These are phyloP conservation scores for Atrichornis clamosus DNA, from an alignment of 2,113 vertebrate genomes.

Conservation along the genomic window DNA sequence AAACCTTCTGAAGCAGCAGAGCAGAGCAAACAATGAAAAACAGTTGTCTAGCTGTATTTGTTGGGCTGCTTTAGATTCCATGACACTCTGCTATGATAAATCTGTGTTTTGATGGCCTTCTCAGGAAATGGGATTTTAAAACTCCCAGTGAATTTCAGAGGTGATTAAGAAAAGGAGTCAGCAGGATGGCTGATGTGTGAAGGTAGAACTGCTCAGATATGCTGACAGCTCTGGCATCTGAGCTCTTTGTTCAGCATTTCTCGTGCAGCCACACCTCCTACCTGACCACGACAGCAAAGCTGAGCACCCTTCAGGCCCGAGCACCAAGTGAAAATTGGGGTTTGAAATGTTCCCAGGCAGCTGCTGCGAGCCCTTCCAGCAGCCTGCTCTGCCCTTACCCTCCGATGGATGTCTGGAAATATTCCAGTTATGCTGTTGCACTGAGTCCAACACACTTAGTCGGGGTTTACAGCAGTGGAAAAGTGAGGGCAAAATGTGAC, in stretches of 20 bases:
- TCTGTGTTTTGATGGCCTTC: neutral
- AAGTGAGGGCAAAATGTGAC: neutral
- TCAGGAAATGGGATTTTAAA: neutral
- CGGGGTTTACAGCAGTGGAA: neutral
- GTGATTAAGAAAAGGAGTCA: neutral
- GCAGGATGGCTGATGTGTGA: neutral
- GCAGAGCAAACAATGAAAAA: neutral
- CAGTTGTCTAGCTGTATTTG: accelerated
- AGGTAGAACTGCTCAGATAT: neutral
- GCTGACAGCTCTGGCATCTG: neutral
- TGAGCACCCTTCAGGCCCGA: neutral
- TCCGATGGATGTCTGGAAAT: neutral
- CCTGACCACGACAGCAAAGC: neutral
- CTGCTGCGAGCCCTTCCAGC: neutral
- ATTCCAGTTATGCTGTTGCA: neutral
- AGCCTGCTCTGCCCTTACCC: neutral
- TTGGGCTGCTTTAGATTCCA: neutral
- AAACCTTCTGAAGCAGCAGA: neutral
- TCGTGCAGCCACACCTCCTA: neutral
- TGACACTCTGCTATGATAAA: neutral
- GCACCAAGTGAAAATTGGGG: neutral
- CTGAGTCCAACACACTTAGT: neutral
- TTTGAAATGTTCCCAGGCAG: neutral
- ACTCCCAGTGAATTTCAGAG: neutral
- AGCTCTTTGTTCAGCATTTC: constrained; percentile 7